These are phyloP conservation scores for Sciurus carolinensis DNA, from an alignment of 2,797 vertebrate species.

Conservation along the genomic window DNA sequence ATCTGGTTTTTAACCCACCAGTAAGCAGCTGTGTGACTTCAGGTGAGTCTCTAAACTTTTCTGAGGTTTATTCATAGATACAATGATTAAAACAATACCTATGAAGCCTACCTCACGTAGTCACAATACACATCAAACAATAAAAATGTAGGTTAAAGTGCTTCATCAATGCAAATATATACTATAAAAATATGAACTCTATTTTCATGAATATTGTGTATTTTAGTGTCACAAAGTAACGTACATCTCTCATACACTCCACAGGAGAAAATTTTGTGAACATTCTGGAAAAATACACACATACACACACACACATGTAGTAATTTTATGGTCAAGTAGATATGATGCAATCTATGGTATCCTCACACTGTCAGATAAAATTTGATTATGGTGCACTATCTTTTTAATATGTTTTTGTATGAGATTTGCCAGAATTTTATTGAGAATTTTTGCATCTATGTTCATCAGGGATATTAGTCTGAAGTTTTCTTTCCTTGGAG, in stretches of 20 bases:
- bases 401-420: not conserved
- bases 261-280: not conserved
- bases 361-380: not conserved
- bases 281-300: not conserved
- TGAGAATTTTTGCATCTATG: not conserved
- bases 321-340: not conserved
- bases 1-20: not conserved
- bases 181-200: not conserved
- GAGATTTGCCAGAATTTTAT: not conserved
- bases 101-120: not conserved
- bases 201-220: not conserved
- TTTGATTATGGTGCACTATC: no score
- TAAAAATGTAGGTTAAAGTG: not conserved
- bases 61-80: not conserved
- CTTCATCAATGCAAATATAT: not conserved
- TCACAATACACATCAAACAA: not conserved
- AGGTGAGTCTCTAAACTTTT: not conserved
- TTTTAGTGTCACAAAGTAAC: not conserved
- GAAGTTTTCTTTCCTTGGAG: no score
- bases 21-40: not conserved
- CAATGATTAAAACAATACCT: not conserved
- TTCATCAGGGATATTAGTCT: no score
- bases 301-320: not conserved
- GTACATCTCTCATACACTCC: not conserved
- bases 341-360: not conserved